Evolutionary conservation across 1,140 invertebrate species (phyloP), one percentile per base, ranked within the genome.

Genomic region (Antheraea mylitta): DNA sequence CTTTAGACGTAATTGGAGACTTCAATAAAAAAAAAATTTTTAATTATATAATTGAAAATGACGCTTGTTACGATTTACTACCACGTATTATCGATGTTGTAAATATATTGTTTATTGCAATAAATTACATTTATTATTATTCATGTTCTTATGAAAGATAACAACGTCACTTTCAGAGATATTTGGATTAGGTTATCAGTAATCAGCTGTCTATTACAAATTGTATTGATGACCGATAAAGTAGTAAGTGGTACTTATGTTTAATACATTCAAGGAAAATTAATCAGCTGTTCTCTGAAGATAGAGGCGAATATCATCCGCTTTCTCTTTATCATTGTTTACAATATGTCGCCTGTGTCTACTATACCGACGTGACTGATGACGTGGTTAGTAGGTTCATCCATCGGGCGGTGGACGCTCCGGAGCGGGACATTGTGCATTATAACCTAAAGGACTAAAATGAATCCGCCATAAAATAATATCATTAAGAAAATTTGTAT

Each of bases 181-280:
- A 61, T 63, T 63, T 22, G 30, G 61, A 63, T 63, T 63, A 63
- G 61, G 19, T 63, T 63, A 63, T 63, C 61, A 37, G 8, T 7
- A 30, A 63, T 18, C 61, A 63, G 30, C 18, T 8, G 30, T 36
- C 59, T 36, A 16, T 37, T 37, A 63, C n/a, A 30, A 63, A 63
- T 63, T 30, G 69, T 70, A 62, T 62, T 65, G 60, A 67, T 70
- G 69, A 13, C 64, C 66, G 69, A 70, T 70, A 70, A 30, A 53
- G 11, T n/a, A 13, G 5, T 6, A 53, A 53, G 45, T 16, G 45
- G 16, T 16, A 74, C 11, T 63, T 63, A n/a, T 36, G 37, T 36
- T 63, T 63, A n/a, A 63, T 53, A 19, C 45, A 65, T 45, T 48
- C 38, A 45, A 48, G 36, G 64, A 30, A 18, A 38, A 11, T 45